phyloP scores from a whole-genome alignment of 2,113 vertebrate species.

The Corythoichthys haematopterus region DNA sequence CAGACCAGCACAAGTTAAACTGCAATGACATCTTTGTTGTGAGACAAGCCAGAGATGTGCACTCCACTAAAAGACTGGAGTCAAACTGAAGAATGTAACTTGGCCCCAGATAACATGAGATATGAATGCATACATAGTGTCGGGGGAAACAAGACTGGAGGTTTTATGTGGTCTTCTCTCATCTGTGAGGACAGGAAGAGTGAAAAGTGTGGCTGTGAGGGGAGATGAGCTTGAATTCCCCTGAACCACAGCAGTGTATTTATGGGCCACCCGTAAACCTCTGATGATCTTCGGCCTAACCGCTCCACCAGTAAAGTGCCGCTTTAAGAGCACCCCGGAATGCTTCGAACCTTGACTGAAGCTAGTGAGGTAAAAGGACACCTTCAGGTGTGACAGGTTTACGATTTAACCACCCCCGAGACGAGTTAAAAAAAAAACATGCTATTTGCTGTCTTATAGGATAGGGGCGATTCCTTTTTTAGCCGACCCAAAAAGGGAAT shows the following conservation, averaged over 20 bases:
- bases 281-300: conserved; percentile 52
- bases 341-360: conserved; percentile 25
- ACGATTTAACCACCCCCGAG: conserved; percentile 27
- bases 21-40: conserved; percentile 1
- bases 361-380: conserved; percentile 61
- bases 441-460: conserved; percentile 59
- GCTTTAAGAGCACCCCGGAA: conserved; percentile 65
- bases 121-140: conserved; percentile 17
- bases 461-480: conserved; percentile 46
- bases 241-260: conserved; percentile 54
- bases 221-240: conserved; percentile 41
- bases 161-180: conserved; percentile 46
- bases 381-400: conserved; percentile 54
- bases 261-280: conserved; percentile 60
- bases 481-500: conserved; percentile 54
- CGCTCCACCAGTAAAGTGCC: conserved; percentile 47
- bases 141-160: conserved; percentile 10
- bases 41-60: conserved; percentile 6
- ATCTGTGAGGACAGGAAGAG: conserved; percentile 48
- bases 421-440: conserved; percentile 26
- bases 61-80: not conserved
- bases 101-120: conserved; percentile 4
- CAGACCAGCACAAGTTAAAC: not conserved
- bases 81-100: conserved; percentile 11
- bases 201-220: conserved; percentile 10